phyloP scores from a whole-genome alignment of 2,888 invertebrate genomes.

The Halocaridina rubra region DNA sequence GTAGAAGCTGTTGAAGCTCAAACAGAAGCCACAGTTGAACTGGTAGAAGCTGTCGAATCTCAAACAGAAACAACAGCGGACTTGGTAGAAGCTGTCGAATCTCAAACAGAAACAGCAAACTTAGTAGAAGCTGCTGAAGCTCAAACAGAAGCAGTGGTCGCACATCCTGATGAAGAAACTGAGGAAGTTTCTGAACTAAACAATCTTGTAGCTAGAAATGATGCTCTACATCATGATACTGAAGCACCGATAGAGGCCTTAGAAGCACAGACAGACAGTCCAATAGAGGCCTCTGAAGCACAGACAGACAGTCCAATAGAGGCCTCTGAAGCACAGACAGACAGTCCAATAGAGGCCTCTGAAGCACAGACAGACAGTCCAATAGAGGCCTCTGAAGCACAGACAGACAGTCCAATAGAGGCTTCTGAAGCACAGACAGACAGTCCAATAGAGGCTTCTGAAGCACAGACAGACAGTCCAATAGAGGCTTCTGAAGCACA shows the following conservation, averaged over 20 bases:
- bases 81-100: neutral
- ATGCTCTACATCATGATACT: no score
- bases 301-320: neutral
- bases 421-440: neutral
- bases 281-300: no score
- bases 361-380: neutral
- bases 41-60: neutral
- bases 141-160: neutral
- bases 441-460: neutral
- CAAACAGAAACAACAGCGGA: neutral
- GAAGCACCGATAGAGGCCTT: no score
- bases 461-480: no score
- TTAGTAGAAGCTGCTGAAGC: neutral
- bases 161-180: no score
- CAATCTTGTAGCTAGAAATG: no score
- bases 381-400: neutral
- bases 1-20: neutral
- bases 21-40: neutral
- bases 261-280: no score
- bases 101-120: neutral
- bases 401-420: no score
- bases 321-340: neutral
- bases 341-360: no score
- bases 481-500: neutral
- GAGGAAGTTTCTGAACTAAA: neutral